Conservation (phyloP, 2,113 vertebrate genomes). For the Hippocampus abdominalis region DNA sequence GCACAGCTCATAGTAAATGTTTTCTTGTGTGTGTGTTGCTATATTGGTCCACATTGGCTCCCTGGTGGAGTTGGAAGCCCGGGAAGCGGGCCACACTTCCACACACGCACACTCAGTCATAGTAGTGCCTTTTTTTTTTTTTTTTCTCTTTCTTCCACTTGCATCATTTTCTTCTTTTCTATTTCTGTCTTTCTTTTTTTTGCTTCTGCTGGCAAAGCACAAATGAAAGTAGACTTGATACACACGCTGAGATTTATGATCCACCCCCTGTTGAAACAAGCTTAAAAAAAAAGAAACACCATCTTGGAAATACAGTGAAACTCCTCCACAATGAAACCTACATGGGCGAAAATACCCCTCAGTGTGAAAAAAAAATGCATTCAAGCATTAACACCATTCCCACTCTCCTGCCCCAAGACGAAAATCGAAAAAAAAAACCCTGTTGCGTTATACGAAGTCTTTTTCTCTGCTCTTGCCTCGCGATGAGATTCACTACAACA, state of each 20-base stretch:
- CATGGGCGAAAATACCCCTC: too few species aligned
- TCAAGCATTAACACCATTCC: too few species aligned
- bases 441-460: too few species aligned
- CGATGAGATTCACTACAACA: too few species aligned
- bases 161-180: conserved; percentile 35
- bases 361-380: too few species aligned
- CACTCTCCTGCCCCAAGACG: too few species aligned
- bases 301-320: too few species aligned
- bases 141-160: conserved; percentile 47
- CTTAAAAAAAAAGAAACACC: too few species aligned
- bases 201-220: conserved; percentile 35
- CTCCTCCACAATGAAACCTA: too few species aligned
- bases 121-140: conserved; percentile 33
- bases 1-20: conserved; percentile 26
- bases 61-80: conserved; percentile 47
- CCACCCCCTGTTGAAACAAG: too few species aligned
- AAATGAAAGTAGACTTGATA: conserved; percentile 30
- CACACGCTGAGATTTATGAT: conserved; percentile 20
- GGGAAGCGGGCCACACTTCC: conserved; percentile 61
- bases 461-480: too few species aligned
- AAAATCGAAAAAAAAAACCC: too few species aligned
- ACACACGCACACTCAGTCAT: conserved; percentile 28
- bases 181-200: conserved; percentile 13
- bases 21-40: conserved; percentile 17
- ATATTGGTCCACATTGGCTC: conserved; percentile 44